phyloP scores from a whole-genome alignment of 2,888 invertebrate genomes.

The Leptopterna dolabrata region DNA sequence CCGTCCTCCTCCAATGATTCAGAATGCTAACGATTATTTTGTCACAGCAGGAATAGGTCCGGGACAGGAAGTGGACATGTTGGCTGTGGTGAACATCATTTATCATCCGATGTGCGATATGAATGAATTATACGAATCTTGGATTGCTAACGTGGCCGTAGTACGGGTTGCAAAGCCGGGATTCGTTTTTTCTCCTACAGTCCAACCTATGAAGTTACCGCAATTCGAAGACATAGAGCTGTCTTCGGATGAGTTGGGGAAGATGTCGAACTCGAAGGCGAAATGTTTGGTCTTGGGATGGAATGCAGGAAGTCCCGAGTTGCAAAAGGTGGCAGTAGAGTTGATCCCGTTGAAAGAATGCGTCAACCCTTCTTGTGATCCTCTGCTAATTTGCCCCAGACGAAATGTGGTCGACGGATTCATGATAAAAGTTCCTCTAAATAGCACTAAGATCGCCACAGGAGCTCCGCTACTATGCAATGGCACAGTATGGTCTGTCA shows the following conservation, averaged over 20 bases:
- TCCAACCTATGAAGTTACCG: slow-evolving; percentile 9
- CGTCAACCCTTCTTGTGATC: background rate
- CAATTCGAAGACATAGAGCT: background rate
- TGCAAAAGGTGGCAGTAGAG: background rate
- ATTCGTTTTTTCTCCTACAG: background rate
- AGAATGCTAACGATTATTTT: background rate
- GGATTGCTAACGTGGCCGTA: background rate
- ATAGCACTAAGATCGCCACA: background rate
- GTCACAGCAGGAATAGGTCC: background rate
- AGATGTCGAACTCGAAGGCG: background rate
- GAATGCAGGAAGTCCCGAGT: background rate
- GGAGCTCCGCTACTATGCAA: background rate
- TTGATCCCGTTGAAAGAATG: background rate
- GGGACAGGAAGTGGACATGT: background rate
- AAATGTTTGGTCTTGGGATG: background rate
- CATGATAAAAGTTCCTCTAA: background rate
- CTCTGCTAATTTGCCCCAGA: background rate
- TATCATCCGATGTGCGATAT: slow-evolving; percentile 5
- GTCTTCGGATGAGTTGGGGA: background rate
- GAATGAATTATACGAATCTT: background rate
- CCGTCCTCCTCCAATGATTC: background rate
- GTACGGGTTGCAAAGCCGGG: background rate
- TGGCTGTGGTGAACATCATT: background rate
- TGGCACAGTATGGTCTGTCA: background rate
- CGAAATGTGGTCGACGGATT: background rate